Percentiles rank a stretch among this genome's conserved stretches.
Evolutionary conservation across 2,888 invertebrate species (phyloP).

Genomic region (Lottia scabra): DNA sequence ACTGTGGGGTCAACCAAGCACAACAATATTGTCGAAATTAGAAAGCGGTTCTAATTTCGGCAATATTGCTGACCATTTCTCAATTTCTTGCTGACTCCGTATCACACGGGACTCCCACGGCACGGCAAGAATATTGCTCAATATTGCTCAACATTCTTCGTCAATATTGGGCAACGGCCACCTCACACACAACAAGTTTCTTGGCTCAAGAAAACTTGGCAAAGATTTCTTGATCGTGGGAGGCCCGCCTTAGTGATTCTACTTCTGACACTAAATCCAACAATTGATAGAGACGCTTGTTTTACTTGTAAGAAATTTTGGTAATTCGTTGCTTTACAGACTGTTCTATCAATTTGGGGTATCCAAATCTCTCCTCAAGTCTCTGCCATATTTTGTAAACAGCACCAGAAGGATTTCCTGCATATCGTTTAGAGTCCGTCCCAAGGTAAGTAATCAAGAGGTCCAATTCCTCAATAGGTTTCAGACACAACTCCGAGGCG

Average conservation of each 20-base stretch:
- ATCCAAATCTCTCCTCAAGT: conserved; percentile 20
- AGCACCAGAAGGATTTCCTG: conserved; percentile 12
- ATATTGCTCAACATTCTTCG: too few species aligned
- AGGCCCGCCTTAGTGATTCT: background rate
- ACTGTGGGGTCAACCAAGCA: too few species aligned
- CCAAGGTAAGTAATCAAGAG: conserved; percentile 30
- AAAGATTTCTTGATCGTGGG: too few species aligned
- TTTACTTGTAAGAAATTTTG: conserved; percentile 16
- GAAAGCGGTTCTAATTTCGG: too few species aligned
- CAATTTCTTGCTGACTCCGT: too few species aligned
- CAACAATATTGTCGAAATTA: too few species aligned
- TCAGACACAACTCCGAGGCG: conserved; percentile 19
- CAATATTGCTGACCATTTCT: too few species aligned
- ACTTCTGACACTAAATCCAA: conserved; percentile 25
- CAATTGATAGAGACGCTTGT: conserved; percentile 17
- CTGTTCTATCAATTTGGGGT: conserved; percentile 23
- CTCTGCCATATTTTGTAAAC: conserved; percentile 20
- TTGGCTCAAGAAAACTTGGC: too few species aligned
- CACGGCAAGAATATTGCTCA: too few species aligned
- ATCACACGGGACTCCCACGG: too few species aligned
- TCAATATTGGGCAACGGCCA: too few species aligned
- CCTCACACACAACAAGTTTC: too few species aligned
- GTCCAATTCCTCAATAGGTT: conserved; percentile 26
- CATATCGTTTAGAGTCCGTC: conserved; percentile 25
- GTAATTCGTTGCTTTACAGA: conserved; percentile 21